Base-by-base conservation (phyloP, 2,113 vertebrate species). In the Okapia johnstoni region DNA sequence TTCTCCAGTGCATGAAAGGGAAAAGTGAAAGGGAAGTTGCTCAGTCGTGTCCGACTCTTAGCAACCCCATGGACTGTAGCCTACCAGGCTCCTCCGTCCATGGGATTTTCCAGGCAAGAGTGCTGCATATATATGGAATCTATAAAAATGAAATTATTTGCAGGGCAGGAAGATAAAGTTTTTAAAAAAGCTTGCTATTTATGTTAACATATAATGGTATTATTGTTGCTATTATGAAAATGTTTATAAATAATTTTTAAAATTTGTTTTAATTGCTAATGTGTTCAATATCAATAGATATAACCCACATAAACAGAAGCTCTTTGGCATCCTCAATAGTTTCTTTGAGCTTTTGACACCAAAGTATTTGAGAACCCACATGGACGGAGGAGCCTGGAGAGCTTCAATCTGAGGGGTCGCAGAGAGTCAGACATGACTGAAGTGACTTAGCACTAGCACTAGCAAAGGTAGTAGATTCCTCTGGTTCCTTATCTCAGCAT, bases 361-460 rank as follows among this genome's bases (percentile, higher is more conserved):
- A 52, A 88, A 77, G 7, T 58, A 10, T 61, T 14, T 77, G 66
- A 58, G 50, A 88, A 33, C 13, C 5, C 19, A 0, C n/a, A 70
- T 36, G 63, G 63, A 70, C 63, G 36, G 63, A 70, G 63, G n/a
- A 70, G 63, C n/a, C 10, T 70, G n/a, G 19, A 1, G 19, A n/a
- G 63, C 17, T 36, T 17, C n/a, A 70, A 1, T 70, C n/a, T 70
- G 36, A 70, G 63, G 63, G 63, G 63, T 36, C 1, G 0, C 63
- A 12, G 21, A 12, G 63, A 36, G 63, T 36, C 4, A 0, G 63
- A 23, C 1, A 11, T 0, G 2, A 12, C n/a, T 36, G 19, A 21
- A 36, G n/a, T 70, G 17, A 36, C n/a, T 36, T 70, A 70, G 4
- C 9, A 36, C 61, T 17, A n/a, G 61, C 7, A 17, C 19, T 11